A percentile compares a stretch with the other conserved stretches of the same genome.
Evolutionary conservation across 2,797 vertebrate species (phyloP).

Genomic region (Diceros bicornis): DNA sequence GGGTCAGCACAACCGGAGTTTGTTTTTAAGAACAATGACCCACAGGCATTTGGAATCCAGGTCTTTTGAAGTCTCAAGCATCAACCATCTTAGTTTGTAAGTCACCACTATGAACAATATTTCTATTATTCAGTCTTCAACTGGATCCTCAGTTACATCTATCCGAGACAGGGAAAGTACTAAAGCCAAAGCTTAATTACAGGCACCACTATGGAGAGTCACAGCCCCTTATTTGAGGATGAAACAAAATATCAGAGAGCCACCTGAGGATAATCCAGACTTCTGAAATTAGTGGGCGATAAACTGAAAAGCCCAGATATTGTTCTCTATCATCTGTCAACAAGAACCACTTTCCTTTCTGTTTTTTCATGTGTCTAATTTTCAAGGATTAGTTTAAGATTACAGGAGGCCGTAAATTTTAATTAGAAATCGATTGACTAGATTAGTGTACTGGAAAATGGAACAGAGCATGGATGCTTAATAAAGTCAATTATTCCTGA

Average conservation of each 20-base stretch:
- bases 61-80: conserved; percentile 11
- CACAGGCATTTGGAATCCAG: neutral
- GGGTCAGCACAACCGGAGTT: neutral
- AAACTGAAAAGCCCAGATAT: conserved; percentile 65
- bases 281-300: neutral
- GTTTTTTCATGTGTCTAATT: conserved; percentile 73
- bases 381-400: conserved; percentile 84
- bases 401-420: conserved; percentile 79
- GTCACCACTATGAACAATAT: neutral
- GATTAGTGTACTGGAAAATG: conserved; percentile 73
- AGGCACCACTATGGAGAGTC: neutral
- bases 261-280: neutral
- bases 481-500: conserved; percentile 4
- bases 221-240: neutral
- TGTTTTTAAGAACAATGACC: conserved; percentile 49
- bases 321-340: conserved; percentile 69
- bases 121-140: neutral
- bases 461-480: neutral
- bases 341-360: conserved; percentile 78
- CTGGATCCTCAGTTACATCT: neutral
- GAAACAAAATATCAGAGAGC: conserved; percentile 65
- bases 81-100: neutral
- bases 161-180: neutral
- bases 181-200: conserved; percentile 44
- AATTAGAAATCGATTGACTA: conserved; percentile 87